Percentiles rank a stretch among this genome's conserved stretches.
Evolutionary conservation across 2,797 vertebrate species (phyloP).

Genomic region (Sphenodon punctatus): DNA sequence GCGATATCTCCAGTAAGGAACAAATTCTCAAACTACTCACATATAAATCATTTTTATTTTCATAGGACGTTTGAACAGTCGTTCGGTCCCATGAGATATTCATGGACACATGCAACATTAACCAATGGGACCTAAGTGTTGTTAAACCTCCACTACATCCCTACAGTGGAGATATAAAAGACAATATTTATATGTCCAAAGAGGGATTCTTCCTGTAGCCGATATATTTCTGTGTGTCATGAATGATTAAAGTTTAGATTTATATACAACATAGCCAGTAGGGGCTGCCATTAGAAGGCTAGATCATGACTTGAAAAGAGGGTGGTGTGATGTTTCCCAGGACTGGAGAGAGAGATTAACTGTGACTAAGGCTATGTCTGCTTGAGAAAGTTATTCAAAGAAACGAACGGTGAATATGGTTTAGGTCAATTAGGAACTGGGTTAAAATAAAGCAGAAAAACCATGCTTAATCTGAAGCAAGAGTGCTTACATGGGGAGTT

Average conservation of each 20-base stretch:
- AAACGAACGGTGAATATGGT: too few relatives aligned
- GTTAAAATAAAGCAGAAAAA: too few relatives aligned
- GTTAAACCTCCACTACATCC: constrained; percentile 44
- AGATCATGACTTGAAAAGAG: too few relatives aligned
- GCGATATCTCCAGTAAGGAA: constrained; percentile 33
- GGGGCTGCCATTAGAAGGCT: too few relatives aligned
- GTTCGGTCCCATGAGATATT: constrained; percentile 60
- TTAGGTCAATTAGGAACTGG: too few relatives aligned
- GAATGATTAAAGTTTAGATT: background rate
- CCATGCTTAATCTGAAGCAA: too few relatives aligned
- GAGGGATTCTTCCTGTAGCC: constrained; percentile 22
- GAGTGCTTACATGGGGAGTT: too few relatives aligned
- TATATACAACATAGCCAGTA: too few relatives aligned
- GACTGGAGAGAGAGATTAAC: too few relatives aligned
- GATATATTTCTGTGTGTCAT: background rate
- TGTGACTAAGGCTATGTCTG: too few relatives aligned
- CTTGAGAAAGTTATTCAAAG: too few relatives aligned
- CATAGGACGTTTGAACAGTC: constrained; percentile 73
- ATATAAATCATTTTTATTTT: constrained; percentile 74
- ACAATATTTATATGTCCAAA: constrained; percentile 58
- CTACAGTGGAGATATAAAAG: constrained; percentile 38
- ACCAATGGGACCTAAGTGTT: constrained; percentile 43
- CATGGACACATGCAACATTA: constrained; percentile 68
- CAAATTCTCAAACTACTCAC: constrained; percentile 43
- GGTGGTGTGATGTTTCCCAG: too few relatives aligned